phyloP scores from a whole-genome alignment of 30 jellyfish, hydroid and myxozoan genomes.

The Pelagia noctiluca region DNA sequence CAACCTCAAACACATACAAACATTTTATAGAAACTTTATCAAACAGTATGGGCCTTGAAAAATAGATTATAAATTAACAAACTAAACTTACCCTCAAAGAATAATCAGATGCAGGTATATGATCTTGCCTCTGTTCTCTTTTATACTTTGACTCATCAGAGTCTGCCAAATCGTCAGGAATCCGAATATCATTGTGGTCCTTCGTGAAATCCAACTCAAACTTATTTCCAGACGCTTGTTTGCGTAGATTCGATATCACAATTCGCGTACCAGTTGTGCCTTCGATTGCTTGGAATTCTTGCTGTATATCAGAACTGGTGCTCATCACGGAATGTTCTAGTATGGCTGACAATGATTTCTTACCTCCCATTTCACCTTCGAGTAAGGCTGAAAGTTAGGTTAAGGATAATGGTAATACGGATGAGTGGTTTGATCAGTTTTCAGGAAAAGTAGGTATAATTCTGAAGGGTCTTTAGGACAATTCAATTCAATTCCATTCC shows the following conservation, averaged over 20 bases:
- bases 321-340: slow-evolving; percentile 71
- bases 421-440: neutral
- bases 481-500: too few species aligned
- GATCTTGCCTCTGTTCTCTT: slow-evolving; percentile 95
- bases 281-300: slow-evolving; percentile 71
- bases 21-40: too few species aligned
- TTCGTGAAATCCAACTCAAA: slow-evolving; percentile 82
- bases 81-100: slow-evolving; percentile 82
- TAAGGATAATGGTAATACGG: slow-evolving; percentile 1
- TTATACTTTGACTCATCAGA: slow-evolving; percentile 86
- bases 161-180: slow-evolving; percentile 86
- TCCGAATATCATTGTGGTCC: slow-evolving; percentile 76
- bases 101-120: slow-evolving; percentile 96
- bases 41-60: too few species aligned
- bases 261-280: slow-evolving; percentile 88
- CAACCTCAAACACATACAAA: too few species aligned
- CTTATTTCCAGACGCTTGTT: slow-evolving; percentile 43
- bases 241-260: slow-evolving; percentile 76
- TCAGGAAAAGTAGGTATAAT: too few species aligned
- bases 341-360: slow-evolving; percentile 60
- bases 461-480: too few species aligned
- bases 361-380: slow-evolving; percentile 62
- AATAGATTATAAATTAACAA: neutral
- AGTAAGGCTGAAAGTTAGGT: slow-evolving; percentile 28
- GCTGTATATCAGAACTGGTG: slow-evolving; percentile 58